Evolutionary conservation across 1,140 invertebrate species (phyloP).

Genomic region (Aphaenogaster floridana): DNA sequence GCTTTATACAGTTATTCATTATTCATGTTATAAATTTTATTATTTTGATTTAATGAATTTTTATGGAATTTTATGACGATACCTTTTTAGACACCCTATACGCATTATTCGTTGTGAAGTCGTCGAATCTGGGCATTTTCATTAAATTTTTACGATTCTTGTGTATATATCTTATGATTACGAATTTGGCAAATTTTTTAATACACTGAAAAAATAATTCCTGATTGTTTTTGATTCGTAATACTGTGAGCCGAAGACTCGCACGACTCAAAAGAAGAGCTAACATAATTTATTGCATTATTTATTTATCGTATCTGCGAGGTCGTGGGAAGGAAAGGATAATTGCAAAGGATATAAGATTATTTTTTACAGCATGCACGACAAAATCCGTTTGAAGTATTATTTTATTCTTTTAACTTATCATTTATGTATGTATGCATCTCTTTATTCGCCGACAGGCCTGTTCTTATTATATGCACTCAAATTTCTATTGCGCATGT

Average conservation of each 20-base stretch:
- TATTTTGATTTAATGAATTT: neutral
- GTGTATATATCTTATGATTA: neutral
- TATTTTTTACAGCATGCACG: conserved; percentile 57
- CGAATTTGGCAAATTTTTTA: neutral
- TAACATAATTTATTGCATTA: conserved; percentile 16
- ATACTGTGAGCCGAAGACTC: conserved; percentile 9
- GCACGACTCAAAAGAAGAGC: conserved; percentile 6
- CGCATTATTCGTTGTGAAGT: neutral
- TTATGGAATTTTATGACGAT: neutral
- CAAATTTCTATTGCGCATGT: conserved; percentile 60
- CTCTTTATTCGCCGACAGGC: conserved; percentile 15
- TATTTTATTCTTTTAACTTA: conserved; percentile 47
- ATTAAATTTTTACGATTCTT: neutral
- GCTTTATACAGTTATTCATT: neutral
- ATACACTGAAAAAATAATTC: neutral
- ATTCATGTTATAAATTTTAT: neutral
- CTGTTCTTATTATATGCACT: conserved; percentile 50
- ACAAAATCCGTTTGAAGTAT: conserved; percentile 25
- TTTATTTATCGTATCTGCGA: conserved; percentile 26
- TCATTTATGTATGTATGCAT: conserved; percentile 51
- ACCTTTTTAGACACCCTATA: conserved; percentile 10
- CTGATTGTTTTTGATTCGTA: neutral
- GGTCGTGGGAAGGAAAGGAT: conserved; percentile 32
- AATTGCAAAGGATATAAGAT: conserved; percentile 54
- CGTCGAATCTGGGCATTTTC: neutral